Evolutionary conservation across 2,113 vertebrate genomes (phyloP), one percentile per base, ranked within the genome.

Genomic region (Tyrannus savana): DNA sequence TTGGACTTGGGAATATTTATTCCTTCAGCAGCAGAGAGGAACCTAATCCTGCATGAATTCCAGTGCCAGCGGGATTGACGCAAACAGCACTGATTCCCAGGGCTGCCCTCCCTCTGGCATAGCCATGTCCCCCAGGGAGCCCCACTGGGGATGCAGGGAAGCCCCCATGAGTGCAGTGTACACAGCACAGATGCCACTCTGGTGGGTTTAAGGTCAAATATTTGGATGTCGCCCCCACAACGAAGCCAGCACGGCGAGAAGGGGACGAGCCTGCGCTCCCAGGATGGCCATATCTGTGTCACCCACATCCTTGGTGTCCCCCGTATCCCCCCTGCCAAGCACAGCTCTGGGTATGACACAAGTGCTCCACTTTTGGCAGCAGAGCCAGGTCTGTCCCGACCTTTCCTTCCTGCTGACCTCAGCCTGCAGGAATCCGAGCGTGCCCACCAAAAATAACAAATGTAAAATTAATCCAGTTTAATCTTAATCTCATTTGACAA

Each of bases 381-480:
- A 30, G 4, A n/a, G 33, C 55, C 25, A 3, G 0, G 5, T 12
- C 84, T 39, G 56, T 31, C 72, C 71, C 9, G 15, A 69, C 93
- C 84, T 94, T 78, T 89, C 84, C 93, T 62, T 46, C 33, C 79
- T 15, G 66, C 64, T 71, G 47, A 76, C 27, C 83, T 8, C 12
- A 37, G 62, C 27, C 79, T 60, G 16, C 76, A 3, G 72, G 10
- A 10, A 55, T 44, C 68, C 28, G 2, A 10, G 31, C 0, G 12
- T 3, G 56, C 73, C 86, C 89, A 27, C 60, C 90, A 8, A 7
- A n/a, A n/a, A 75, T 23, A 62, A 67, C 47, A 71, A 33, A 39
- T 0, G 1, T 17, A 3, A 0, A 12, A 55, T 44, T 15, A 31
- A 69, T 21, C 41, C 5, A 0, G 2, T 22, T 50, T 41, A 11